These are phyloP conservation scores for Platichthys stellatus DNA, from an alignment of 2,113 vertebrate species.

Conservation along the genomic window DNA sequence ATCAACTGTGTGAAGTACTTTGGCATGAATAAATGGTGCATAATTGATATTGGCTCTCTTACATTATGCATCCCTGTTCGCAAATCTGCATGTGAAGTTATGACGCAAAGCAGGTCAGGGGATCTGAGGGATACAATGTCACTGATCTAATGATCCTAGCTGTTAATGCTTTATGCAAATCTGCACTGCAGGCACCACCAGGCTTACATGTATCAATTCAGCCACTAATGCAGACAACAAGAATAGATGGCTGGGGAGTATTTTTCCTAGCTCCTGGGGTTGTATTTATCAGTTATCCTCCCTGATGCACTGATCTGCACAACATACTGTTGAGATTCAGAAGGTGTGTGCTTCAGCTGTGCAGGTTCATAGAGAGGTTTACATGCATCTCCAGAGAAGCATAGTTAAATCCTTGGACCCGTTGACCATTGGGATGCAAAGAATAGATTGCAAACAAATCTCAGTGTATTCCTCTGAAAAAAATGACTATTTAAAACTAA, in stretches of 20 bases:
- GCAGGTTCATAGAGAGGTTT: not conserved
- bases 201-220: constrained; percentile 19
- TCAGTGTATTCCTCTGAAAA: not conserved
- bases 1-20: constrained; percentile 75
- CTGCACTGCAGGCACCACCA: not conserved
- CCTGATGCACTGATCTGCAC: not conserved
- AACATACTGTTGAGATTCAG: not conserved
- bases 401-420: not conserved
- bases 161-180: constrained; percentile 57
- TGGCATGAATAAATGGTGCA: constrained; percentile 77
- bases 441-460: not conserved
- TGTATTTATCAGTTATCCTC: not conserved
- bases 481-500: not conserved
- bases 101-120: constrained; percentile 45
- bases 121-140: constrained; percentile 47
- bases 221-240: not conserved
- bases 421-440: not conserved
- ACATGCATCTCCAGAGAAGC: not conserved
- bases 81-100: constrained; percentile 60
- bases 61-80: constrained; percentile 72
- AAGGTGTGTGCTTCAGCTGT: not conserved
- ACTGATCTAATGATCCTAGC: constrained; percentile 52
- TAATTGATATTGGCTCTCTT: constrained; percentile 75
- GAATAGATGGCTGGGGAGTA: not conserved
- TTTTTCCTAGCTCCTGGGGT: not conserved